Percentiles rank a stretch among this genome's conserved stretches.
phyloP scores from a whole-genome alignment of 2,888 invertebrate species.

The Nasonovia ribisnigri region DNA sequence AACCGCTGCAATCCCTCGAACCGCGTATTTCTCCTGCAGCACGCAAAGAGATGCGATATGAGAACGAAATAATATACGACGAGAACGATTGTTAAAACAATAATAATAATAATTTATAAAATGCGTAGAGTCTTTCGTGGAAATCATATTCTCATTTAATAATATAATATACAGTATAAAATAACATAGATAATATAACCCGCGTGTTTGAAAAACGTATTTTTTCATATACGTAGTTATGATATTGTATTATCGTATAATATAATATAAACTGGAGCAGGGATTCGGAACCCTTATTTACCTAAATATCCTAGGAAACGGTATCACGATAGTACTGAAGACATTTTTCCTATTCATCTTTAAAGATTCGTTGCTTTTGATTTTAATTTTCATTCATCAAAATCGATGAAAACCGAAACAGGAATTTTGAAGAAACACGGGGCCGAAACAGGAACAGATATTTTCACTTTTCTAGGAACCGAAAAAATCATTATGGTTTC shows the following conservation, averaged over 20 bases:
- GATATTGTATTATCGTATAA: background rate
- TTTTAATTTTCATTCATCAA: no score
- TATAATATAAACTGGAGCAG: background rate
- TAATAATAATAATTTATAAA: background rate
- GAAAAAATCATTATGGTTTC: background rate
- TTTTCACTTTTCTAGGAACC: background rate
- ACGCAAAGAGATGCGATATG: background rate
- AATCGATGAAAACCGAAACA: background rate
- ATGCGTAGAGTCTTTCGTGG: background rate
- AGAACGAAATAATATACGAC: background rate
- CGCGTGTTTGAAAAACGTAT: background rate
- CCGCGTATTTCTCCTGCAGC: background rate
- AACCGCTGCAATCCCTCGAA: background rate
- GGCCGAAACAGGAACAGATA: background rate
- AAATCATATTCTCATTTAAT: background rate
- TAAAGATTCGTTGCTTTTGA: background rate
- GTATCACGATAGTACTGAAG: background rate
- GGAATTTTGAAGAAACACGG: background rate
- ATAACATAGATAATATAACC: background rate
- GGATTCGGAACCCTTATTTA: background rate
- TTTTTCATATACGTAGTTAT: background rate
- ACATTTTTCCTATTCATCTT: background rate
- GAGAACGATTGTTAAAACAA: constrained; percentile 10
- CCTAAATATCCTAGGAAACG: background rate
- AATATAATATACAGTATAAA: background rate